phyloP scores from a whole-genome alignment of 2,888 invertebrate genomes.

The Cantharis rustica region DNA sequence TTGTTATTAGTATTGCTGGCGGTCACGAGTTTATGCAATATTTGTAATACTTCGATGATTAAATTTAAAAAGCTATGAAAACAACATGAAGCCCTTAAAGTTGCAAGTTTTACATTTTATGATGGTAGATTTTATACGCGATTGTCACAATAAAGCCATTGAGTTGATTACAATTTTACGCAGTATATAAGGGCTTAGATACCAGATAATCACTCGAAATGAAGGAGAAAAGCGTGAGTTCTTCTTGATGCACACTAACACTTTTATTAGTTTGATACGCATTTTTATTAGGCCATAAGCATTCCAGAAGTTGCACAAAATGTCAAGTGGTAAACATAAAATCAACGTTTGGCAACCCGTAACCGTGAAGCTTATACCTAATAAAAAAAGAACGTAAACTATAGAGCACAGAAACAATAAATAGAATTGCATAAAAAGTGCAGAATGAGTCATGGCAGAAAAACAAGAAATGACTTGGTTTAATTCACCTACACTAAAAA shows the following conservation, averaged over 20 bases:
- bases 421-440: conserved; percentile 14
- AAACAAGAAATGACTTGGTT: conserved; percentile 19
- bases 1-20: not conserved
- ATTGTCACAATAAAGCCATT: not conserved
- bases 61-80: not conserved
- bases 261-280: not conserved
- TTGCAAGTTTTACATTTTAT: not conserved
- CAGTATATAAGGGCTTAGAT: not conserved
- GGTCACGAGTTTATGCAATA: not conserved
- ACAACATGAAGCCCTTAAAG: not conserved
- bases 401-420: conserved; percentile 8
- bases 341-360: not conserved
- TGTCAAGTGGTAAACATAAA: not conserved
- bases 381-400: conserved; percentile 6
- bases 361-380: not conserved
- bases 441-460: conserved; percentile 18
- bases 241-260: not conserved
- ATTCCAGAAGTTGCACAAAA: conserved; percentile 2
- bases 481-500: conserved; percentile 11
- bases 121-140: not conserved
- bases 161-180: not conserved
- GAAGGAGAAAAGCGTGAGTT: conserved; percentile 8
- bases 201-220: not conserved
- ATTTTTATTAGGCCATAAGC: conserved; percentile 7
- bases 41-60: not conserved